A percentile compares a stretch with the other conserved stretches of the same genome.
phyloP scores from a whole-genome alignment of 1,140 invertebrate genomes.

The Drosophila bifasciata region DNA sequence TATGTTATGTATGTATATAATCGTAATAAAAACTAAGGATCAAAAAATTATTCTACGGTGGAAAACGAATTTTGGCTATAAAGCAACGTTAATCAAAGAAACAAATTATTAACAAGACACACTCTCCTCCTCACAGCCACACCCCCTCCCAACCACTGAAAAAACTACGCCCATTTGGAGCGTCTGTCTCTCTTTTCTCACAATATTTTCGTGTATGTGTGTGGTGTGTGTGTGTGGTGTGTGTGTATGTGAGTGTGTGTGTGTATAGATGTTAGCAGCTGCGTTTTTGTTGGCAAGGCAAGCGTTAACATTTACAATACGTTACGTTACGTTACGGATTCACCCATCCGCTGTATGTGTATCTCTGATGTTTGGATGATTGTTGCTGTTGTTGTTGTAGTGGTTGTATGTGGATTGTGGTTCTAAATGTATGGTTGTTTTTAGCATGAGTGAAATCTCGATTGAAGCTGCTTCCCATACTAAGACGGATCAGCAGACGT shows the following conservation, averaged over 20 bases:
- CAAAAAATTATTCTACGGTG: slow-evolving; percentile 73
- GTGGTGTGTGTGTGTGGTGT: slow-evolving; percentile 22
- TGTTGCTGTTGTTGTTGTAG: slow-evolving; percentile 28
- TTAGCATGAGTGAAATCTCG: slow-evolving; percentile 42
- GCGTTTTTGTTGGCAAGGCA: slow-evolving; percentile 74
- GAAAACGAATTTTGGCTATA: slow-evolving; percentile 80
- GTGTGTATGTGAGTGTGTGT: slow-evolving; percentile 37
- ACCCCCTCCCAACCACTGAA: slow-evolving; percentile 33
- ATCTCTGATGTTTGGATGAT: slow-evolving; percentile 29
- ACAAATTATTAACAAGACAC: slow-evolving; percentile 52
- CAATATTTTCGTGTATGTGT: slow-evolving; percentile 17
- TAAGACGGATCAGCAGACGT: too few species aligned
- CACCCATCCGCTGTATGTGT: slow-evolving; percentile 38
- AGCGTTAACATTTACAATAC: slow-evolving; percentile 39
- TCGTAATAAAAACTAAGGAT: slow-evolving; percentile 66
- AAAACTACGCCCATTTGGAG: slow-evolving; percentile 22
- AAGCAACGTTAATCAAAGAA: slow-evolving; percentile 69
- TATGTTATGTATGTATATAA: slow-evolving; percentile 18
- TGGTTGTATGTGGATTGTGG: background rate
- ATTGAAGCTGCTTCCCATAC: slow-evolving; percentile 41
- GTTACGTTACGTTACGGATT: slow-evolving; percentile 52
- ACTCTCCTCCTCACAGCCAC: slow-evolving; percentile 49
- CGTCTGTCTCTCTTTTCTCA: background rate
- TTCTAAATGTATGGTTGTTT: too few species aligned
- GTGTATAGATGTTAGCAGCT: slow-evolving; percentile 56